A percentile compares a stretch with the other conserved stretches of the same genome.
phyloP scores from a whole-genome alignment of 2,113 vertebrate genomes.

The Anser brachyrhynchus region DNA sequence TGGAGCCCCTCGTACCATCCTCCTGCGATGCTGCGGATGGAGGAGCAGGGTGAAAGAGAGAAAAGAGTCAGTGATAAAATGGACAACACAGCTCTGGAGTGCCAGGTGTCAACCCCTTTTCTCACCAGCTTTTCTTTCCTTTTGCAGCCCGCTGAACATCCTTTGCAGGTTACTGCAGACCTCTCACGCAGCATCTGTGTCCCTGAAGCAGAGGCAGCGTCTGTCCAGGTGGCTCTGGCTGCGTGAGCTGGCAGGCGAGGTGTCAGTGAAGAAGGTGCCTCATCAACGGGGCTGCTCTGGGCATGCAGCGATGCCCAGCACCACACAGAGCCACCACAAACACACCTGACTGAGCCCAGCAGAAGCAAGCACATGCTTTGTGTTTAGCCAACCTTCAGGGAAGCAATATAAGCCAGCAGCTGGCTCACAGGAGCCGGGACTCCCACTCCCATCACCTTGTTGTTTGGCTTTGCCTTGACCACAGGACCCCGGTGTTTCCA shows the following conservation, averaged over 20 bases:
- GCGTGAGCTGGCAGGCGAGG: not conserved
- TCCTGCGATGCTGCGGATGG: fast-evolving
- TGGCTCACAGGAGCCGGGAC: not conserved
- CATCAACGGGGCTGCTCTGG: fast-evolving
- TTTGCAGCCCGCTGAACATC: not conserved
- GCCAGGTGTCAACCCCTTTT: not conserved
- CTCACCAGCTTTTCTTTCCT: not conserved
- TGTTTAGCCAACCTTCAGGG: not conserved
- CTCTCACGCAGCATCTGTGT: not conserved
- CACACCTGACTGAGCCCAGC: not conserved
- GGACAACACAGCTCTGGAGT: not conserved
- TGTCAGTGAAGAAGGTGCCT: not conserved
- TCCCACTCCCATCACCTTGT: not conserved
- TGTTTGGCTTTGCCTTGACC: not conserved
- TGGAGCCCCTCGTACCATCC: not conserved
- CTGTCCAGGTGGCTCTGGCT: fast-evolving
- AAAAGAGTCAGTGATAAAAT: not conserved
- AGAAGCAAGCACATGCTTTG: not conserved
- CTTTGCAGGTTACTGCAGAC: not conserved
- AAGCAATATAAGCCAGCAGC: not conserved
- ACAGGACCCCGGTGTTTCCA: not conserved
- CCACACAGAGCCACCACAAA: not conserved
- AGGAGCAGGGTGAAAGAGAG: not conserved
- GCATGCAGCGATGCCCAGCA: not conserved
- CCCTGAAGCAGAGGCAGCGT: not conserved